Evolutionary conservation across 2,113 vertebrate species (phyloP).

Genomic region (Prunella fulvescens): DNA sequence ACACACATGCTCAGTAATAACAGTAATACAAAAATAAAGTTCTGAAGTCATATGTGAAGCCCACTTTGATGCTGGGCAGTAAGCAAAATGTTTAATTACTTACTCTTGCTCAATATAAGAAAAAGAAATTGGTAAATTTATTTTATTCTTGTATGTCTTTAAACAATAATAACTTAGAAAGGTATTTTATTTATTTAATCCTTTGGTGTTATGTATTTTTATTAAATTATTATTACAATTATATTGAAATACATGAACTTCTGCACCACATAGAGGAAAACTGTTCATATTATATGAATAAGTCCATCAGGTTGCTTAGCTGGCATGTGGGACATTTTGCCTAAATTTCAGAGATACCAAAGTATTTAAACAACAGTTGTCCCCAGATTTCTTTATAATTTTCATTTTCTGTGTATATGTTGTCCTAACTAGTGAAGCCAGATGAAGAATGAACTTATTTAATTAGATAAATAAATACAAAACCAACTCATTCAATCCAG

Average conservation of each 20-base stretch:
- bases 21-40: background rate
- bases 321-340: background rate
- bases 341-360: background rate
- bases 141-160: background rate
- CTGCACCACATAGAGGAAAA: background rate
- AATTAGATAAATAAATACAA: background rate
- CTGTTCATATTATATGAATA: background rate
- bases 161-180: background rate
- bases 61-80: background rate
- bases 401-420: background rate
- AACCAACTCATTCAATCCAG: background rate
- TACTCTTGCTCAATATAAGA: background rate
- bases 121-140: background rate
- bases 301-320: background rate
- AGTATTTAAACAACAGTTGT: background rate
- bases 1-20: background rate
- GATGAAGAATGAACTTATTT: background rate
- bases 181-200: background rate
- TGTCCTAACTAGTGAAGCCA: background rate
- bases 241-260: background rate
- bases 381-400: background rate
- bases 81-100: background rate
- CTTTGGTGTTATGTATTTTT: background rate
- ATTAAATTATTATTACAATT: background rate
- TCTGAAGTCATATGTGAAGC: background rate